A percentile compares a stretch with the other conserved stretches of the same genome.
Evolutionary conservation across 2,888 invertebrate species (phyloP).

Genomic region (Neocrepidodera transversa): DNA sequence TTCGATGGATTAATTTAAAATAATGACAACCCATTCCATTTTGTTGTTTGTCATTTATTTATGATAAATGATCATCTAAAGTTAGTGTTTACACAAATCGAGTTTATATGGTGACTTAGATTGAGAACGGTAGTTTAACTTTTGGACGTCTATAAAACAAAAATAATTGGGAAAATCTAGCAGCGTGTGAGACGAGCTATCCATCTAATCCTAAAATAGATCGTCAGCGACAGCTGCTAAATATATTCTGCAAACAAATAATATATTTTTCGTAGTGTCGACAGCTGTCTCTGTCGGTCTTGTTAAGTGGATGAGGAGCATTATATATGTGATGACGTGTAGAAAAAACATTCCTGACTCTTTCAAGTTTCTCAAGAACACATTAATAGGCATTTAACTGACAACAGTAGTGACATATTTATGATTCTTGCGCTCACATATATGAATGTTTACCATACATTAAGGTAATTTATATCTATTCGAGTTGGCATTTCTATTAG

Average conservation of each 20-base stretch:
- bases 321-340: constrained; percentile 43
- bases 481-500: constrained; percentile 62
- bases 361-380: constrained; percentile 60
- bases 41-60: too few relatives aligned
- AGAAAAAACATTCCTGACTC: constrained; percentile 47
- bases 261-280: constrained; percentile 42
- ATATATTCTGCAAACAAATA: constrained; percentile 39
- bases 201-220: constrained; percentile 57
- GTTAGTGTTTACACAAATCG: constrained; percentile 19
- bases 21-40: too few relatives aligned
- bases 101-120: constrained; percentile 39
- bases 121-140: constrained; percentile 51
- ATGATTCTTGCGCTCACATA: constrained; percentile 60
- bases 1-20: too few relatives aligned
- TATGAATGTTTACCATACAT: constrained; percentile 63
- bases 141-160: constrained; percentile 57
- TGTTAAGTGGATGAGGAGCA: constrained; percentile 30
- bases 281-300: constrained; percentile 41
- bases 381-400: constrained; percentile 62
- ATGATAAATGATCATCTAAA: too few relatives aligned
- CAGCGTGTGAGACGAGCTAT: constrained; percentile 51
- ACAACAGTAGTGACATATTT: constrained; percentile 62
- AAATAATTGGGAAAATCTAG: constrained; percentile 58
- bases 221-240: constrained; percentile 54
- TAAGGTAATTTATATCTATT: constrained; percentile 62